phyloP scores from a whole-genome alignment of 92 coral and sea anemone genomes.

The Plumapathes pennacea region DNA sequence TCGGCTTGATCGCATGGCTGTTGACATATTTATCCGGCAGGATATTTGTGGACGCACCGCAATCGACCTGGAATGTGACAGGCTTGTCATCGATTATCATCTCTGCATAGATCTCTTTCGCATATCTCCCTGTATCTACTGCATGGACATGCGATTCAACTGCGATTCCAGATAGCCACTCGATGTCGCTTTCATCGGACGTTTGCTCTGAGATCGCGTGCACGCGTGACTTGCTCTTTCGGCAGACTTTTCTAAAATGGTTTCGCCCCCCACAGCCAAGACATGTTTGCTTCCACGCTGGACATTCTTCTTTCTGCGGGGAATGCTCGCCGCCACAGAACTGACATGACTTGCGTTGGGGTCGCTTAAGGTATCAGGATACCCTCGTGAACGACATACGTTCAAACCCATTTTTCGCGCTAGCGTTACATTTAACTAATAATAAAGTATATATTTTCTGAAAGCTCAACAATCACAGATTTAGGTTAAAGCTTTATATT shows the following conservation, averaged over 20 bases:
- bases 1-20: conserved; percentile 1
- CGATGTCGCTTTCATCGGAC: conserved; percentile 22
- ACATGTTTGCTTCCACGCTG: conserved; percentile 41
- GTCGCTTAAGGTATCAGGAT: too few species aligned
- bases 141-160: conserved; percentile 3
- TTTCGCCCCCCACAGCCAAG: conserved; percentile 25
- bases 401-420: too few species aligned
- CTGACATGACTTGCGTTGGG: too few species aligned
- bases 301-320: conserved; percentile 24
- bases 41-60: conserved; percentile 49
- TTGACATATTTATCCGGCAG: conserved; percentile 14
- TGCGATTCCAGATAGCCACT: conserved; percentile 12
- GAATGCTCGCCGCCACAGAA: conserved; percentile 20
- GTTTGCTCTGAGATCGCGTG: conserved; percentile 15
- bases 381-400: too few species aligned
- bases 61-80: conserved; percentile 53
- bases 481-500: too few species aligned
- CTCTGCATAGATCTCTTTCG: conserved; percentile 39
- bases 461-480: too few species aligned
- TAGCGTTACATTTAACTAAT: too few species aligned
- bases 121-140: background rate
- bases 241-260: conserved; percentile 29
- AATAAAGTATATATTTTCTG: too few species aligned
- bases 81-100: conserved; percentile 11
- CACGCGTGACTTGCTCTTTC: conserved; percentile 16